phyloP scores from a whole-genome alignment of 2,113 vertebrate genomes.

The Tiliqua scincoides region DNA sequence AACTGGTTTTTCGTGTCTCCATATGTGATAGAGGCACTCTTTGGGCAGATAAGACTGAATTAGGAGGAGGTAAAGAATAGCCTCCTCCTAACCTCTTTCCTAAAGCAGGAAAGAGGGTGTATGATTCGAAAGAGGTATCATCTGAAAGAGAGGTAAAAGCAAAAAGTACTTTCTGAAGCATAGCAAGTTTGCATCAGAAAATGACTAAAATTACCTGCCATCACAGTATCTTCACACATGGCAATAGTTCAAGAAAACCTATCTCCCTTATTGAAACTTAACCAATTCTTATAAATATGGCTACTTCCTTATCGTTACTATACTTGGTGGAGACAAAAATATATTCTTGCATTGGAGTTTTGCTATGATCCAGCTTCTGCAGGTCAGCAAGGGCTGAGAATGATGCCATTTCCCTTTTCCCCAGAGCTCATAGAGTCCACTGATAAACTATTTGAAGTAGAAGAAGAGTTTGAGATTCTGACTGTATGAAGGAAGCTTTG shows the following conservation, averaged over 20 bases:
- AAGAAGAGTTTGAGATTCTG: slow-evolving; percentile 92
- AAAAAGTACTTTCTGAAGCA: background rate
- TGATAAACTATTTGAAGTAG: slow-evolving; percentile 86
- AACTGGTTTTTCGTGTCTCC: too few species aligned
- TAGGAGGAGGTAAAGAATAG: too few species aligned
- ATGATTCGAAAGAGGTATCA: too few species aligned
- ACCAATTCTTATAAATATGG: background rate
- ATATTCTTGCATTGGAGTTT: background rate
- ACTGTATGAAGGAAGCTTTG: slow-evolving; percentile 76
- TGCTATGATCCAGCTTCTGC: background rate
- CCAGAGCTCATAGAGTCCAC: slow-evolving; percentile 89
- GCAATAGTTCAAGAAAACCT: background rate
- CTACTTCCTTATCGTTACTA: background rate
- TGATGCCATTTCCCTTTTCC: background rate
- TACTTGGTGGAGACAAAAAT: background rate
- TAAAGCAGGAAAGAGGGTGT: too few species aligned
- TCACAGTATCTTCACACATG: too few species aligned
- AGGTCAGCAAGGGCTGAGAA: slow-evolving; percentile 17
- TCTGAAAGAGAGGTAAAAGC: background rate
- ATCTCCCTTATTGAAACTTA: background rate
- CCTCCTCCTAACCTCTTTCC: too few species aligned
- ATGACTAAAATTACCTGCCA: too few species aligned
- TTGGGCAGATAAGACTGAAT: too few species aligned
- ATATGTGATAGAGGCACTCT: too few species aligned
- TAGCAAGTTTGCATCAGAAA: background rate